Evolutionary conservation across 2,113 vertebrate species (phyloP), one percentile per base, ranked within the genome.

Genomic region (Callospermophilus lateralis): DNA sequence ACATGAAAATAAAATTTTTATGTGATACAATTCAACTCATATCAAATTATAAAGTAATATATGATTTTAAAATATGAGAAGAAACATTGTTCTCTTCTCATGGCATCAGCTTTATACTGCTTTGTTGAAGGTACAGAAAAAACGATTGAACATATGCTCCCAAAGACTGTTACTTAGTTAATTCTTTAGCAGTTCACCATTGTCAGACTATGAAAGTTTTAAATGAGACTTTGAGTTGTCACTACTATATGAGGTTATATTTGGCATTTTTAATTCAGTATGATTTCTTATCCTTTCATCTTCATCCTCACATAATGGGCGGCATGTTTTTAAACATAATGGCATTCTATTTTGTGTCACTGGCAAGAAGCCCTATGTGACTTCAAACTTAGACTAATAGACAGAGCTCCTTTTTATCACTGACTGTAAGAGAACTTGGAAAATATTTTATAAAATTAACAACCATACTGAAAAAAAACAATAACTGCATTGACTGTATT

Each of bases 391-490:
- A 68, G 0, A 42, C 84, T 81, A 89, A 19, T 61, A 68, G 67
- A 95, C 92, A 98, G 93, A 96, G 67, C 0, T 86, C 12, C 68
- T 96, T 95, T 97, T 97, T 96, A 61, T 79, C 94, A 53, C 84
- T 84, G 84, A 77, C 81, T 95, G 28, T 26, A 90, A 91, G 53
- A 96, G 93, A 97, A 96, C 93, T 96, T 95, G 96, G 79, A 97
- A 97, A 97, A 79, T 97, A 97, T 92, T 92, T 93, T 94, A 85
- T 73, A 95, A 97, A 98, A 95, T 90, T 95, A 95, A 86, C 77
- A 93, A 61, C 45, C 34, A 89, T 42, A n/a, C 61, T 65, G 61
- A 74, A 90, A 96, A 80, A 70, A 96, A 81, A 72, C 39, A 72
- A 67, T 95, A 83, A 94, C 26, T 95, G 32, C 93, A 95, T 42